phyloP scores from a whole-genome alignment of 1,140 invertebrate genomes.

The Dendroctonus ponderosae region DNA sequence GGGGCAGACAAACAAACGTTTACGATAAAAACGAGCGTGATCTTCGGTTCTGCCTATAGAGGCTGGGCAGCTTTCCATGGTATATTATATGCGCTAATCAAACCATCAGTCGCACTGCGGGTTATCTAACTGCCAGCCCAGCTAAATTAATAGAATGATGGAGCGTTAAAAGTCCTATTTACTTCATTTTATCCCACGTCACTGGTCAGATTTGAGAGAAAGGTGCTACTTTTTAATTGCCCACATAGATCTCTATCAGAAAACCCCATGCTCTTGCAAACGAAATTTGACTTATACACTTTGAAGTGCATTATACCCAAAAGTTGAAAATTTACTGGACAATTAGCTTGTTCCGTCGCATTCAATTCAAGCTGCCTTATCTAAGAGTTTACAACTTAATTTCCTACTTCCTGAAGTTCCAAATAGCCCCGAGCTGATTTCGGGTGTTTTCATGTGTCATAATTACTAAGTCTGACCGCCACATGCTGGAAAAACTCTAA shows the following conservation, averaged over 20 bases:
- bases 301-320: too few species aligned
- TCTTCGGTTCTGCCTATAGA: not conserved
- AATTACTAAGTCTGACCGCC: slow-evolving; percentile 44
- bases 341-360: too few species aligned
- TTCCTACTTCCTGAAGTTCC: too few species aligned
- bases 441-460: slow-evolving; percentile 42
- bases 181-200: slow-evolving; percentile 30
- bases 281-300: too few species aligned
- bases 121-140: slow-evolving; percentile 30
- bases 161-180: slow-evolving; percentile 41
- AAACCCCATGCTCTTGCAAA: too few species aligned
- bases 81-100: slow-evolving; percentile 44
- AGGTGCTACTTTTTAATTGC: slow-evolving; percentile 34
- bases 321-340: too few species aligned
- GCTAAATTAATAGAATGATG: slow-evolving; percentile 46
- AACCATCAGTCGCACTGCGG: slow-evolving; percentile 45
- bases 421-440: slow-evolving; percentile 13
- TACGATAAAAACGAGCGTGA: too few species aligned
- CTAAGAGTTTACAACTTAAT: too few species aligned
- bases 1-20: too few species aligned
- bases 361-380: too few species aligned
- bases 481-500: slow-evolving; percentile 48
- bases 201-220: slow-evolving; percentile 32
- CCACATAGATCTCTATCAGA: slow-evolving; percentile 9
- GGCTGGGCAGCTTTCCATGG: slow-evolving; percentile 23